Base-by-base conservation (phyloP, 2,888 invertebrate genomes). In the Gonocerus acuteangulatus region DNA sequence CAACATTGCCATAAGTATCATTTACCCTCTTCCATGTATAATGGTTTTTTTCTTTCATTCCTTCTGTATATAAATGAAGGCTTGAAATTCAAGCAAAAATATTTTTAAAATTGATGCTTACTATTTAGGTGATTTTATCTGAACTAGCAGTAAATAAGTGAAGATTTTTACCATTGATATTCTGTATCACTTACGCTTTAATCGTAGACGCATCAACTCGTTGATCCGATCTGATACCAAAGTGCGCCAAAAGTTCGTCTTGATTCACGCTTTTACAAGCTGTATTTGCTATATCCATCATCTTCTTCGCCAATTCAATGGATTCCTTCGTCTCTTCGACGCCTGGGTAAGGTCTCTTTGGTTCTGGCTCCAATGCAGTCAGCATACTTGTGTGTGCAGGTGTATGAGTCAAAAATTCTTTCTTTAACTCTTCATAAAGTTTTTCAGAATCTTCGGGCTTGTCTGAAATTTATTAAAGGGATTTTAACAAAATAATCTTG, bases 151-250 rank as follows among this genome's bases (percentile, higher is more conserved):
- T n/a, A n/a, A n/a, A n/a, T n/a, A n/a, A n/a, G n/a, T n/a, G n/a
- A n/a, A n/a, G n/a, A n/a, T n/a, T n/a, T n/a, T n/a, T n/a, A n/a
- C n/a, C n/a, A n/a, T n/a, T n/a, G n/a, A n/a, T n/a, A n/a, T n/a
- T n/a, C n/a, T n/a, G n/a, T n/a, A n/a, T 48, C 27, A 75, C 77
- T 79, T 72, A 88, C 87, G 79, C 82, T 78, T 92, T 94, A 65
- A 89, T 86, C 75, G 90, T 90, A 36, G 78, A 77, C 1, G 94
- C 89, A 72, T 95, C 93, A 1, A 81, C 75, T 56, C 90, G 79
- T n/a, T 82, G 81, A 73, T 95, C 94, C 62, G 82, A 82, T 75
- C 94, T 95, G 69, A 89, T 81, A 2, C 95, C 95, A 66, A 87
- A 82, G 72, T 86, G 88, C 0, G 87, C 85, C 23, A 95, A 77